Conservation (phyloP, 2,888 invertebrate species). For the Callyntrura sp. region DNA sequence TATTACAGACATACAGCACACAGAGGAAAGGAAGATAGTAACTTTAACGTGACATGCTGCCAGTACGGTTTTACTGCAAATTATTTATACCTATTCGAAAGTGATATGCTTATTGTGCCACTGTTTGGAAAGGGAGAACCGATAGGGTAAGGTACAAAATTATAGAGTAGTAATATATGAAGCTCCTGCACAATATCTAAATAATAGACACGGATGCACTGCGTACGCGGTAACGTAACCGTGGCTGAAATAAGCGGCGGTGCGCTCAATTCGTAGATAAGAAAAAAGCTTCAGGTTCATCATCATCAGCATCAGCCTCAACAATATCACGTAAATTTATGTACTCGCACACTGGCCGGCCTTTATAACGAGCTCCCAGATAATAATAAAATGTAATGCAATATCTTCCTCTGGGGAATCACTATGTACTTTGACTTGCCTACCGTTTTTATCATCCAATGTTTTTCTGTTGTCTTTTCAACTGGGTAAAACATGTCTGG, state of each 20-base stretch:
- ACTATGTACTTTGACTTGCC: background rate
- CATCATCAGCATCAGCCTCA: conserved; percentile 11
- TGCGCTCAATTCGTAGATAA: conserved; percentile 32
- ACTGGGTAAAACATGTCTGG: background rate
- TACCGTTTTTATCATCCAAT: background rate
- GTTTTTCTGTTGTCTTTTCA: conserved; percentile 22
- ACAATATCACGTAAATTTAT: conserved; percentile 60
- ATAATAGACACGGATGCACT: background rate
- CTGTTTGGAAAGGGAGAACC: background rate
- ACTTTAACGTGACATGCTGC: conserved; percentile 5
- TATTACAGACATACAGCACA: background rate
- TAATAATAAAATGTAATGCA: conserved; percentile 60
- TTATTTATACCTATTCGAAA: conserved; percentile 21
- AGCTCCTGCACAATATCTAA: too few relatives aligned
- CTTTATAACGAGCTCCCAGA: conserved; percentile 56
- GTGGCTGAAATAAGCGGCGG: background rate
- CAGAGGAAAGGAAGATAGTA: conserved; percentile 34
- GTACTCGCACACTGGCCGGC: conserved; percentile 48
- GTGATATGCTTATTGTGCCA: background rate
- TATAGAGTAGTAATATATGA: too few relatives aligned
- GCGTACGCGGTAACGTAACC: conserved; percentile 7
- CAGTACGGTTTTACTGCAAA: conserved; percentile 35
- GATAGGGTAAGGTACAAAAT: background rate
- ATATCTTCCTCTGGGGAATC: conserved; percentile 37
- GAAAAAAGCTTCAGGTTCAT: conserved; percentile 63